Evolutionary conservation across 37 sponge, comb jelly and placozoan species (phyloP).

Genomic region (Crambe crambe): DNA sequence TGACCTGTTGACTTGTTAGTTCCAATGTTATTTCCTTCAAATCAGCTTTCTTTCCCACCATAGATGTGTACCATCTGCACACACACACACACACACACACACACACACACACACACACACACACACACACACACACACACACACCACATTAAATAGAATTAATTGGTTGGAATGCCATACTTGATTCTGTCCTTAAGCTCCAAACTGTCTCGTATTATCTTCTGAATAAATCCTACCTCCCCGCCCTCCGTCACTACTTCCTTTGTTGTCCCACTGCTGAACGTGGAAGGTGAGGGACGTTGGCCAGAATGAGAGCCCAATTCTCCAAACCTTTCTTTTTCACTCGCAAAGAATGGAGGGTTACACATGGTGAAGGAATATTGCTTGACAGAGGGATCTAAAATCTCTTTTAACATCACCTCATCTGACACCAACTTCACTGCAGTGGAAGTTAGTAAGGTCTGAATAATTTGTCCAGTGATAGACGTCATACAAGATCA

Average conservation of each 20-base stretch:
- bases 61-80: slow-evolving; percentile 89
- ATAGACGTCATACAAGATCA: no score
- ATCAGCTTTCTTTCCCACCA: slow-evolving; percentile 95
- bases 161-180: no score
- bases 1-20: slow-evolving; percentile 60
- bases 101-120: slow-evolving; percentile 11
- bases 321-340: slow-evolving; percentile 9
- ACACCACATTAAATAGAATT: no score
- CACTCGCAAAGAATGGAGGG: slow-evolving; percentile 91
- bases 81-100: slow-evolving; percentile 24
- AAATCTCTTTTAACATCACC: slow-evolving; percentile 23
- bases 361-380: slow-evolving; percentile 98
- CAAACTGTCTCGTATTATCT: slow-evolving; percentile 86
- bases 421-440: slow-evolving; percentile 35
- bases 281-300: slow-evolving; percentile 43
- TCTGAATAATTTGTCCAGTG: neutral
- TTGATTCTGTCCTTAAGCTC: slow-evolving; percentile 54
- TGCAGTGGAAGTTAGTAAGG: neutral
- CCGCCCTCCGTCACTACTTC: slow-evolving; percentile 90
- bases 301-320: slow-evolving; percentile 5
- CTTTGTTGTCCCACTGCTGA: slow-evolving; percentile 38
- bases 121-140: no score
- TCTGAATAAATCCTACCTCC: slow-evolving; percentile 87
- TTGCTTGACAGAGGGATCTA: slow-evolving; percentile 29
- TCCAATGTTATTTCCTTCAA: slow-evolving; percentile 41